phyloP scores from a whole-genome alignment of 2,797 vertebrate genomes.

The Haliaeetus vocifer region DNA sequence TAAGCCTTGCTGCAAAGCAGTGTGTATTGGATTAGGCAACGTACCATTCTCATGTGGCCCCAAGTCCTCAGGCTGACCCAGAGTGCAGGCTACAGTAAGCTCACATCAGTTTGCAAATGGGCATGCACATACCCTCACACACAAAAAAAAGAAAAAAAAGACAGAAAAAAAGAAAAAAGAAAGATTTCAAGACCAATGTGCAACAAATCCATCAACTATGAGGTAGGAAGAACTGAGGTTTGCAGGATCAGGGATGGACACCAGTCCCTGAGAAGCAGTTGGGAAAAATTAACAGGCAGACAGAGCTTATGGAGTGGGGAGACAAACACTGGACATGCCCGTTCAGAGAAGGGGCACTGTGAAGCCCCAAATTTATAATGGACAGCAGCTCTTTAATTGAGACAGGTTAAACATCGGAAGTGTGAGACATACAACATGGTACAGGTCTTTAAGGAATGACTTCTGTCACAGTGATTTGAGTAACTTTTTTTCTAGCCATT shows the following conservation, averaged over 20 bases:
- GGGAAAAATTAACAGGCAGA: background rate
- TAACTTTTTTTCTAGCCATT: background rate
- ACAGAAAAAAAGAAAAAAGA: background rate
- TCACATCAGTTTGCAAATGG: constrained; percentile 49
- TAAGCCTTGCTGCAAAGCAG: constrained; percentile 41
- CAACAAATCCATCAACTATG: background rate
- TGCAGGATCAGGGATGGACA: background rate
- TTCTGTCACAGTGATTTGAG: background rate
- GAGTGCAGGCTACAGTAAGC: constrained; percentile 38
- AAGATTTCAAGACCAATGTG: constrained; percentile 39
- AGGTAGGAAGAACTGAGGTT: background rate
- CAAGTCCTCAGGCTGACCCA: constrained; percentile 37
- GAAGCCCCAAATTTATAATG: background rate
- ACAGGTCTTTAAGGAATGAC: background rate
- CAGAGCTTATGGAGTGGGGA: background rate
- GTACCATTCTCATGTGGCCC: background rate
- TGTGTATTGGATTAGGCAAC: background rate
- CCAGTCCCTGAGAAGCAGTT: background rate
- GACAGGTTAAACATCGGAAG: background rate
- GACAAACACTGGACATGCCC: background rate
- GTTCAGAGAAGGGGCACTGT: background rate
- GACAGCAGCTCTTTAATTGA: background rate
- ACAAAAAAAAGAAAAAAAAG: background rate
- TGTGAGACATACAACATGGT: background rate
- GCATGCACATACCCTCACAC: background rate